Percentiles rank a stretch among this genome's conserved stretches.
Evolutionary conservation across 2,113 vertebrate genomes (phyloP).

Genomic region (Cromileptes altivelis): DNA sequence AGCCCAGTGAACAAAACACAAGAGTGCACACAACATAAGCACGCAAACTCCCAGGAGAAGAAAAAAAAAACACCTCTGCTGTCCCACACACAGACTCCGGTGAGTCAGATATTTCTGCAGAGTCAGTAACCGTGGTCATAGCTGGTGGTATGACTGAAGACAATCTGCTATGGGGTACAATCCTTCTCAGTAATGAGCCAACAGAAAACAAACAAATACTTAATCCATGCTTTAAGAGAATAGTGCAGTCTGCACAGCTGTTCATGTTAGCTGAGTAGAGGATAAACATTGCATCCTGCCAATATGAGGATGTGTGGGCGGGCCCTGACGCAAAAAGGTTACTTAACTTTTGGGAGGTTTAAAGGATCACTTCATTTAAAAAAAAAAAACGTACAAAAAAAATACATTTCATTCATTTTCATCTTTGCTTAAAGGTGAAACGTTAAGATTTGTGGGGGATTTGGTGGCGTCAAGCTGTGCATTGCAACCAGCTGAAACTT

Average conservation of each 20-base stretch:
- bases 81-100: background rate
- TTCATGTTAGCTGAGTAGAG: slow-evolving; percentile 11
- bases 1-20: slow-evolving; percentile 3
- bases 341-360: background rate
- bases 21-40: background rate
- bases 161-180: slow-evolving; percentile 9
- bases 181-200: slow-evolving; percentile 49
- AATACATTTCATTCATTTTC: too few species aligned
- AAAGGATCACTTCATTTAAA: background rate
- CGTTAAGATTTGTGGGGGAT: too few species aligned
- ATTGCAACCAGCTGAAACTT: too few species aligned
- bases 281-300: slow-evolving; percentile 29
- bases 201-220: slow-evolving; percentile 61
- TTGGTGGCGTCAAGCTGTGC: too few species aligned
- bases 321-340: background rate
- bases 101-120: slow-evolving; percentile 16
- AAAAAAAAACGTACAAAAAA: background rate
- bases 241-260: slow-evolving; percentile 45
- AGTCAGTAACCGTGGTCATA: background rate
- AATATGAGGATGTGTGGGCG: background rate
- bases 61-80: background rate
- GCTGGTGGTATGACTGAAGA: slow-evolving; percentile 11
- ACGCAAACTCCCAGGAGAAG: background rate
- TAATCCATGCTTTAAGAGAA: slow-evolving; percentile 55
- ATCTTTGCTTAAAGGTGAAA: too few species aligned